phyloP scores from a whole-genome alignment of 2,797 vertebrate species.

The Nyctalus aviator region DNA sequence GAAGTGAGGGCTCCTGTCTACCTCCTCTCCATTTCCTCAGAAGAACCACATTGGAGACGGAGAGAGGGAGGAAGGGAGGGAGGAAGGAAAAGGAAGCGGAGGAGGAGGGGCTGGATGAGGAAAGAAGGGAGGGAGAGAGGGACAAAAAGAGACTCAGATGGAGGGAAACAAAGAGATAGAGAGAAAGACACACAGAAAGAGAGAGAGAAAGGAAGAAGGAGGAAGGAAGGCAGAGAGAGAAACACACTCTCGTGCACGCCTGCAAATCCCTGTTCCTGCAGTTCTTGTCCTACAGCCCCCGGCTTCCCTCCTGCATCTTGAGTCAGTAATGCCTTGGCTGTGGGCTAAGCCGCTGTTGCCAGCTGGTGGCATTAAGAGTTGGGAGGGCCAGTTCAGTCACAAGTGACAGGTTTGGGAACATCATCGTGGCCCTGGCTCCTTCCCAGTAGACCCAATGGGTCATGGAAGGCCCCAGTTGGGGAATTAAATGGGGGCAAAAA shows the following conservation, averaged over 20 bases:
- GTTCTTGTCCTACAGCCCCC: background rate
- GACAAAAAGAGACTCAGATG: too few species aligned
- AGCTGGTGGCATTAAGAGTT: conserved; percentile 74
- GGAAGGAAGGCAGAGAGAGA: too few species aligned
- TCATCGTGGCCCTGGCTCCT: conserved; percentile 52
- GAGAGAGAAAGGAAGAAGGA: background rate
- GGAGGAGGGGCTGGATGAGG: too few species aligned
- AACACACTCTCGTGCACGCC: background rate
- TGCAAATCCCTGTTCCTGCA: background rate
- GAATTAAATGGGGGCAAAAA: background rate
- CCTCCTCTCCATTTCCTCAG: background rate
- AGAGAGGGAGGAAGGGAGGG: too few species aligned
- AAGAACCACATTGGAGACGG: background rate
- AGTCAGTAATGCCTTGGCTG: conserved; percentile 69
- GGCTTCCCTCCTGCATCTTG: conserved; percentile 21
- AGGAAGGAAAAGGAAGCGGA: rapidly evolving
- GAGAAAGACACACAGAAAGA: background rate
- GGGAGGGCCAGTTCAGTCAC: conserved; percentile 71
- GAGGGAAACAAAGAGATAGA: background rate
- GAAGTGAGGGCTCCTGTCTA: background rate
- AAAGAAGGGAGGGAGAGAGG: rapidly evolving
- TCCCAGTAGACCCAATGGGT: conserved; percentile 65
- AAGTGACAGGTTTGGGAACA: conserved; percentile 72
- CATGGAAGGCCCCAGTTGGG: conserved; percentile 14
- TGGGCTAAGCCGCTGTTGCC: conserved; percentile 61